phyloP scores from a whole-genome alignment of 2,113 vertebrate species.

The Perccottus glenii region DNA sequence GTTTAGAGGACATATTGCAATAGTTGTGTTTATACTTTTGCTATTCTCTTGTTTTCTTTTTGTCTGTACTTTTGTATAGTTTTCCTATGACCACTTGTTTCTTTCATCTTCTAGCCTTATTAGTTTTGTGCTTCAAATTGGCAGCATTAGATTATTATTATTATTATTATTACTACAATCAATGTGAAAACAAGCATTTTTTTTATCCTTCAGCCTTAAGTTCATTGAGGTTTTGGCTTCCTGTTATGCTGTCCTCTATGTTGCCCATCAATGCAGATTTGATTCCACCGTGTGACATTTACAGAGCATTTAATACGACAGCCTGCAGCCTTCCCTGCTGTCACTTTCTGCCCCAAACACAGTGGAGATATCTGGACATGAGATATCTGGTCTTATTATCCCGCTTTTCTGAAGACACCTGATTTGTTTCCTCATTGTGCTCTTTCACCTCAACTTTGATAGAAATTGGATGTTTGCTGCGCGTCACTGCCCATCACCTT shows the following conservation, averaged over 20 bases:
- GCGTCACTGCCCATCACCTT: conserved; percentile 11
- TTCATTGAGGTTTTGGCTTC: not conserved
- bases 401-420: conserved; percentile 12
- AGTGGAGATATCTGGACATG: not conserved
- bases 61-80: too few relatives aligned
- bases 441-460: not conserved
- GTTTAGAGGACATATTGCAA: too few relatives aligned
- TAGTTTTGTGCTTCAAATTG: too few relatives aligned
- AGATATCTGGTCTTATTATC: not conserved
- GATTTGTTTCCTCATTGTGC: conserved; percentile 5
- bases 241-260: not conserved
- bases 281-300: conserved; percentile 4
- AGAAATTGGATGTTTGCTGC: conserved; percentile 7
- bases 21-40: too few relatives aligned
- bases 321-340: conserved; percentile 1
- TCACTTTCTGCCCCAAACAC: not conserved
- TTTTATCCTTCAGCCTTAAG: not conserved
- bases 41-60: too few relatives aligned
- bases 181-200: too few relatives aligned
- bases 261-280: conserved; percentile 10
- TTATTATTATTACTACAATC: too few relatives aligned
- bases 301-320: not conserved
- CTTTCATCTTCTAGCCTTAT: too few relatives aligned
- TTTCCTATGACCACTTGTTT: too few relatives aligned
- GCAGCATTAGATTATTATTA: too few relatives aligned